Evolutionary conservation across 2,888 invertebrate species (phyloP).

Genomic region (Diaperis boleti): DNA sequence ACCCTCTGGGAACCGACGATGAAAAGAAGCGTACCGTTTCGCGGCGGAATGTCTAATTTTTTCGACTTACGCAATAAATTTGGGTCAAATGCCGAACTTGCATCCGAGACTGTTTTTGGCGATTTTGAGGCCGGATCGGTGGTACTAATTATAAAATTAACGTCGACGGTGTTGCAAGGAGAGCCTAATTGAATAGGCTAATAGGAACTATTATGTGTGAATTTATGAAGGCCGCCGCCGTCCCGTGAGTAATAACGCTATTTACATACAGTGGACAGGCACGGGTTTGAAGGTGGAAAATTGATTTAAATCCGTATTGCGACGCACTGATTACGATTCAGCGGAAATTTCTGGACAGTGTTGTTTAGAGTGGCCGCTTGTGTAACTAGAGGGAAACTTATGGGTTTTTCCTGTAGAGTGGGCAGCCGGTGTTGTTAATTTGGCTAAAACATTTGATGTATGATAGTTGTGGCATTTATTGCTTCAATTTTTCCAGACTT

Average conservation of each 20-base stretch:
- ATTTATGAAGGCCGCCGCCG: constrained; percentile 28
- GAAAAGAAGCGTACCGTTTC: background rate
- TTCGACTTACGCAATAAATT: constrained; percentile 1
- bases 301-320: no score
- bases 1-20: background rate
- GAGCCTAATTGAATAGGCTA: constrained; percentile 28
- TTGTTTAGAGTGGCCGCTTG: no score
- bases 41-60: background rate
- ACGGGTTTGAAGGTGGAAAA: no score
- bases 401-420: no score
- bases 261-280: background rate
- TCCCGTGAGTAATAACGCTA: background rate
- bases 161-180: constrained; percentile 19
- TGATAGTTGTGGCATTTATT: no score
- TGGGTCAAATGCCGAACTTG: constrained; percentile 22
- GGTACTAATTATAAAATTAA: constrained; percentile 16
- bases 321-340: no score
- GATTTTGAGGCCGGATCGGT: background rate
- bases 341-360: no score
- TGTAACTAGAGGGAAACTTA: no score
- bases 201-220: constrained; percentile 32
- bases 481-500: no score
- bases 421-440: no score
- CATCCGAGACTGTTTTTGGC: constrained; percentile 22
- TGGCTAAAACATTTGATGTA: no score